Evolutionary conservation across 2,888 invertebrate genomes (phyloP).

Genomic region (Phalera bucephala): DNA sequence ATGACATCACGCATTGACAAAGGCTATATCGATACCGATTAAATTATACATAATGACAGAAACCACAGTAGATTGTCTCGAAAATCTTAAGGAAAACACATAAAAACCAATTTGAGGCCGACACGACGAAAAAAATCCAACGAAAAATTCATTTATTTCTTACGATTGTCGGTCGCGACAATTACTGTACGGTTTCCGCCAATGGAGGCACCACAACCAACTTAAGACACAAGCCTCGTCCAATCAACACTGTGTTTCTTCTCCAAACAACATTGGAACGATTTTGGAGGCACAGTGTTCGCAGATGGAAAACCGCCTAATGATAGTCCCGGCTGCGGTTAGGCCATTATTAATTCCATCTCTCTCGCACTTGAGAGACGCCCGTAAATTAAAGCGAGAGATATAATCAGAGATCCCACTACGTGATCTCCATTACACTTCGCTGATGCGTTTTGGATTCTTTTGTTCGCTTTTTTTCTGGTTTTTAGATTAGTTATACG

Average conservation of each 20-base stretch:
- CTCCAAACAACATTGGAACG: slow-evolving; percentile 11
- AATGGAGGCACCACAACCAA: slow-evolving; percentile 27
- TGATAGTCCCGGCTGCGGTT: slow-evolving; percentile 74
- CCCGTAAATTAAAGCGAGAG: slow-evolving; percentile 67
- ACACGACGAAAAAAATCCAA: slow-evolving; percentile 40
- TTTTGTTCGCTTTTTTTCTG: slow-evolving; percentile 63
- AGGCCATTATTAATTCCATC: slow-evolving; percentile 71
- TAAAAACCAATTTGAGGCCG: slow-evolving; percentile 58
- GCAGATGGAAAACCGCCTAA: slow-evolving; percentile 68
- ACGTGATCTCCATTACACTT: slow-evolving; percentile 80
- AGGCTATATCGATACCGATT: slow-evolving; percentile 36
- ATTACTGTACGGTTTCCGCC: slow-evolving; percentile 68
- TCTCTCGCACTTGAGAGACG: slow-evolving; percentile 55
- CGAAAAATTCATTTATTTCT: slow-evolving; percentile 71
- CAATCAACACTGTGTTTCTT: slow-evolving; percentile 8
- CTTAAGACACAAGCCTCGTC: slow-evolving; percentile 12
- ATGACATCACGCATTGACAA: slow-evolving; percentile 53
- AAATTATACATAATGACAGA: slow-evolving; percentile 60
- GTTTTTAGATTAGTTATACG: slow-evolving; percentile 62
- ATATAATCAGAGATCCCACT: slow-evolving; percentile 63
- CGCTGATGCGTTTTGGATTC: slow-evolving; percentile 70
- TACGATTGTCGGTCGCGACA: slow-evolving; percentile 62
- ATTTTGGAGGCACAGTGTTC: slow-evolving; percentile 36
- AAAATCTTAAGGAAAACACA: slow-evolving; percentile 25
- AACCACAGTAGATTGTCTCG: slow-evolving; percentile 41